Evolutionary conservation across 2,888 invertebrate genomes (phyloP), one percentile per base, ranked within the genome.

Genomic region (Argyra leucocephala): DNA sequence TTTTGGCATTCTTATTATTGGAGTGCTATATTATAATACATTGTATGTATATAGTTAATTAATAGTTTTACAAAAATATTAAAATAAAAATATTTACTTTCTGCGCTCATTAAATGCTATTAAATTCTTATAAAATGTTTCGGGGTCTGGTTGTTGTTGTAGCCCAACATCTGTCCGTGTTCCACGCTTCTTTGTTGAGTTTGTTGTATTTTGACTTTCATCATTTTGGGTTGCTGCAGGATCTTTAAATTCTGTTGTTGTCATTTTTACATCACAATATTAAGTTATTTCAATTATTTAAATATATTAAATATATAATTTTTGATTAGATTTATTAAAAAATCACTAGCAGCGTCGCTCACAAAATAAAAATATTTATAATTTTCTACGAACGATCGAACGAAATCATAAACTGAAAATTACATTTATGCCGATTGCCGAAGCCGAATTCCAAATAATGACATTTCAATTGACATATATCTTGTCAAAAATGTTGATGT

Each of bases 21-120:
- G 76, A 26, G 83, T 83, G 72, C 88, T 88, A 78, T 67, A 82
- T 80, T 69, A 65, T 72, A 68, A 69, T n/a, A n/a, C n/a, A n/a
- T n/a, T n/a, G n/a, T n/a, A n/a, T n/a, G n/a, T n/a, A n/a, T 6
- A 22, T 10, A 58, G 22, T 22, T 58, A 12, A 7, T 58, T 21
- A 57, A 18, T 21, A 57, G 9, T 6, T 18, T 12, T 36, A 60
- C 12, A 62, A 48, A 60, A 22, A 61, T 10, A 65, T 31, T 60
- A 57, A n/a, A 61, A 4, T 31, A 31, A 59, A 18, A 37, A 21
- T 69, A 83, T 89, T 87, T 82, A 96, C 96, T 93, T 93, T 83
- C 92, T 87, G 73, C 88, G 88, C 71, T 93, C 93, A 80, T 96
- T 94, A 78, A 96, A 96, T 78, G 90, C 91, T 75, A 88, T 88